Base-by-base conservation (phyloP, 2,888 invertebrate genomes). In the Ephialtes manifestator region DNA sequence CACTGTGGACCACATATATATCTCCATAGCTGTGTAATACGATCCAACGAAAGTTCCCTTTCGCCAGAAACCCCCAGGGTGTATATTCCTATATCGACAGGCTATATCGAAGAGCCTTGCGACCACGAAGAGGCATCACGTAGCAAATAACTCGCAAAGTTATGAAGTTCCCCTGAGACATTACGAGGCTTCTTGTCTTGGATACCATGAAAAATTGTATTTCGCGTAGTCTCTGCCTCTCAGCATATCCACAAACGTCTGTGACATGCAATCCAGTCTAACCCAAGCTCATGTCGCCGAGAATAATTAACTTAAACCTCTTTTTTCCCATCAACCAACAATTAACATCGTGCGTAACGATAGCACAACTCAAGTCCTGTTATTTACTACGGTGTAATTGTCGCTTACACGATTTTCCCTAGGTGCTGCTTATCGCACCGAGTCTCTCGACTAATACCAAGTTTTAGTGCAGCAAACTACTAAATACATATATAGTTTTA, bases 331-430 rank as follows among this genome's bases (percentile, higher is more conserved):
- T 72, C 71, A 15, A 76, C 43, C 77, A 65, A 82, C 82, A 77
- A 77, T 82, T 72, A 82, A 18, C 67, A 53, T 24, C 58, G 76
- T 46, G 65, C 48, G 65, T 67, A 77, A 65, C 82, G n/a, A 20
- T 28, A 24, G 35, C 55, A n/a, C 28, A 67, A 67, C 58, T 46
- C 24, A 48, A 77, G 58, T 58, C 58, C 77, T 31, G 77, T 77
- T 72, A 82, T 82, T 78, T 67, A 55, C 53, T 11, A n/a, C 53
- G 46, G 65, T 48, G 77, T 77, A 82, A 82, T 82, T 77, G 77
- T 72, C 77, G 39, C 72, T 77, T 48, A 60, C 65, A 46, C 65
- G 43, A 48, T 35, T 70, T 60, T 58, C 60, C 20, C 35, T 58
- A 46, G 58, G 20, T 51, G 46, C 31, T 15, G 78, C 58, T 70